phyloP scores from a whole-genome alignment of 2,888 invertebrate species.

The Chorisops tibialis region DNA sequence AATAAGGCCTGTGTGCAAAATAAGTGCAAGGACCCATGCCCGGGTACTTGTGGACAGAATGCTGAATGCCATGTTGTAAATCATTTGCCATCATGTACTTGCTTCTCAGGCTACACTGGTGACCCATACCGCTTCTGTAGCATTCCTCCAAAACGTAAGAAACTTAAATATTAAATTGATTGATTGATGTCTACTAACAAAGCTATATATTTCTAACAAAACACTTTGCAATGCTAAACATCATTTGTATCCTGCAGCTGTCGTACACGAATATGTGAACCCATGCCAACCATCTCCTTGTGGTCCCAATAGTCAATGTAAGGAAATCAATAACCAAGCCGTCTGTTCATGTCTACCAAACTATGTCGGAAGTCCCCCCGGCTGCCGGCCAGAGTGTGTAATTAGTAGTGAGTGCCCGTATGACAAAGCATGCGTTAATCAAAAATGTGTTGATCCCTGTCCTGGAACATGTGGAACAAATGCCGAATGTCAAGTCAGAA shows the following conservation, averaged over 20 bases:
- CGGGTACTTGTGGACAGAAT: constrained; percentile 71
- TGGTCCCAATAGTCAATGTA: constrained; percentile 64
- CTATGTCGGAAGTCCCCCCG: constrained; percentile 64
- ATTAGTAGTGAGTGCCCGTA: constrained; percentile 64
- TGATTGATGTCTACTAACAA: constrained; percentile 52
- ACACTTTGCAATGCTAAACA: constrained; percentile 58
- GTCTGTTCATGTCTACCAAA: constrained; percentile 62
- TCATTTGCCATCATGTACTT: constrained; percentile 67
- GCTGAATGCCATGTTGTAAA: constrained; percentile 71
- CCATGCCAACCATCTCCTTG: constrained; percentile 63
- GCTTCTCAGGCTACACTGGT: constrained; percentile 67
- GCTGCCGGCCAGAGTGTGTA: constrained; percentile 76
- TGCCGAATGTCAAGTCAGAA: constrained; percentile 55
- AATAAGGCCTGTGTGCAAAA: constrained; percentile 67
- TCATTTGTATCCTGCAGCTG: background rate
- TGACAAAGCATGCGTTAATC: constrained; percentile 62
- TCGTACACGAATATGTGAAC: constrained; percentile 47
- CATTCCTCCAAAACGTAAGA: constrained; percentile 54
- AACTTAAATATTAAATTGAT: background rate
- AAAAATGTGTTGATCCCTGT: constrained; percentile 69
- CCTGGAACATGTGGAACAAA: constrained; percentile 71
- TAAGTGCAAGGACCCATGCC: constrained; percentile 75
- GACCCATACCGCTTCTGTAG: constrained; percentile 70
- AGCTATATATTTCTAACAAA: too few relatives aligned
- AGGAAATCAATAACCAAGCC: constrained; percentile 55